phyloP scores from a whole-genome alignment of 2,888 invertebrate genomes.

The Pasiphila rectangulata region DNA sequence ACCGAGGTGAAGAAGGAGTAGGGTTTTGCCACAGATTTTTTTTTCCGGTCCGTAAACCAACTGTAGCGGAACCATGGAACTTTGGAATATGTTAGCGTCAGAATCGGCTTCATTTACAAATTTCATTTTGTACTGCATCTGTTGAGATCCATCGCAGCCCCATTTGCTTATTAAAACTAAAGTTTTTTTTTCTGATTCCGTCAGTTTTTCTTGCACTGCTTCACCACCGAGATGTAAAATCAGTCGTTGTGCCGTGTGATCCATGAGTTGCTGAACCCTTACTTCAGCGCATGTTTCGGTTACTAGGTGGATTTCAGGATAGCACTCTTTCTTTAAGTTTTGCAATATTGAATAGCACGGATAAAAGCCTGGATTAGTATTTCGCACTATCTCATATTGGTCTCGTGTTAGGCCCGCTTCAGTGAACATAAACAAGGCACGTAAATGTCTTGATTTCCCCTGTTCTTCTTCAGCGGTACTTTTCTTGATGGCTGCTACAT shows the following conservation, averaged over 20 bases:
- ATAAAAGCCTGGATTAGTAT: conserved; percentile 20
- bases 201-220: neutral
- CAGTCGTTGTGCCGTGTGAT: neutral
- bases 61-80: neutral
- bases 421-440: conserved; percentile 1
- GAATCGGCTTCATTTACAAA: conserved; percentile 25
- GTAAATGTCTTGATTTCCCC: no score
- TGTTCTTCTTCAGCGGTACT: no score
- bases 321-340: conserved; percentile 23
- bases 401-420: conserved; percentile 20
- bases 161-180: no score
- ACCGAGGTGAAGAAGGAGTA: conserved; percentile 33
- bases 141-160: neutral
- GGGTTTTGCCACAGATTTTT: conserved; percentile 38
- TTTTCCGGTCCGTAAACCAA: neutral
- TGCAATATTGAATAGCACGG: conserved; percentile 18
- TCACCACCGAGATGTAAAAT: neutral
- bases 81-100: neutral
- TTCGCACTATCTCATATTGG: conserved; percentile 21
- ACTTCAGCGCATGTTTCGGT: conserved; percentile 25
- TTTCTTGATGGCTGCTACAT: no score
- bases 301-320: conserved; percentile 22
- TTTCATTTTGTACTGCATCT: conserved; percentile 35
- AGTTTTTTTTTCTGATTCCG: neutral
- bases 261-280: neutral